These are phyloP conservation scores for Drosophila grimshawi DNA, from an alignment of 1,140 invertebrate genomes.

Conservation along the genomic window DNA sequence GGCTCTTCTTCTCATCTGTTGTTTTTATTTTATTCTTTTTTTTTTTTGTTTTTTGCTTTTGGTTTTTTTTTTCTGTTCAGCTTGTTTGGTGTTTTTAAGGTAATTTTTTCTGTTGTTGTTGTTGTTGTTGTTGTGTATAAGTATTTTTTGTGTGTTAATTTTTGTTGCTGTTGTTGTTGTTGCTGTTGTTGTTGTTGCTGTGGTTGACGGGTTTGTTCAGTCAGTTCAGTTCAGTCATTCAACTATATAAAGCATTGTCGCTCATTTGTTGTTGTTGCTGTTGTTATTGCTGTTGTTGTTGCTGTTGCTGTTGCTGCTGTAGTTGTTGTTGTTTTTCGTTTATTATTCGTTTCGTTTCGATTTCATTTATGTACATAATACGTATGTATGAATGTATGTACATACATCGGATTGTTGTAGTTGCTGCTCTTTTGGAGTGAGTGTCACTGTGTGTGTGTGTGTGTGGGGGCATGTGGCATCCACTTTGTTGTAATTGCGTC, in stretches of 20 bases:
- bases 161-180: conserved; percentile 45
- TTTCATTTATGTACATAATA: conserved; percentile 70
- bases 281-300: conserved; percentile 28
- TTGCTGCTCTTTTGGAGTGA: conserved; percentile 41
- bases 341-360: conserved; percentile 77
- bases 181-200: conserved; percentile 49
- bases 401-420: conserved; percentile 20
- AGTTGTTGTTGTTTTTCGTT: conserved; percentile 45
- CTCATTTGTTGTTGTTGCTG: conserved; percentile 34
- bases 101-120: conserved; percentile 69
- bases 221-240: conserved; percentile 80
- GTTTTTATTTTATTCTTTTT: conserved; percentile 38
- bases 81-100: conserved; percentile 81
- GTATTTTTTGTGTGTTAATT: conserved; percentile 77
- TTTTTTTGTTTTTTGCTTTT: conserved; percentile 24
- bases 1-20: conserved; percentile 16
- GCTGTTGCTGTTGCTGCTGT: conserved; percentile 55
- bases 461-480: conserved; percentile 71
- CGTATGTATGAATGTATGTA: conserved; percentile 40
- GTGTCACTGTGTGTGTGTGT: conserved; percentile 50
- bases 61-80: conserved; percentile 55
- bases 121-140: conserved; percentile 63
- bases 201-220: conserved; percentile 76
- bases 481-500: conserved; percentile 73
- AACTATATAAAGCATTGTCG: conserved; percentile 80